Percentiles rank a stretch among this genome's conserved stretches.
phyloP scores from a whole-genome alignment of 1,140 invertebrate species.

The Diabrotica undecimpunctata region DNA sequence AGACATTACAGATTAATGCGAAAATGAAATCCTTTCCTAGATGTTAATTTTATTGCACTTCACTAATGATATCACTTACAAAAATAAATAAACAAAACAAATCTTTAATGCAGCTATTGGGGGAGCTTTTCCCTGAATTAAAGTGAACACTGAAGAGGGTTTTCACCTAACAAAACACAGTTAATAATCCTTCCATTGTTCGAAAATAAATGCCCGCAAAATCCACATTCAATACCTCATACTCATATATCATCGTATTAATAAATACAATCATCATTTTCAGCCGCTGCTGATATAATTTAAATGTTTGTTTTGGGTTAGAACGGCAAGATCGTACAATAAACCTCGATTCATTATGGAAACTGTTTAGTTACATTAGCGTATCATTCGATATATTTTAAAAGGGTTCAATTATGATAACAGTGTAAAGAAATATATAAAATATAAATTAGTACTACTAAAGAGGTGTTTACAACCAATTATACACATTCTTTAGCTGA shows the following conservation, averaged over 20 bases:
- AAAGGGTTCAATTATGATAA: too few relatives aligned
- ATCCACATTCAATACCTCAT: slow-evolving; percentile 31
- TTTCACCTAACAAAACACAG: slow-evolving; percentile 34
- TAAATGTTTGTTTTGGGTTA: slow-evolving; percentile 38
- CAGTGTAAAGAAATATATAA: too few relatives aligned
- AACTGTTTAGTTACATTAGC: neutral
- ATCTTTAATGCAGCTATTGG: neutral
- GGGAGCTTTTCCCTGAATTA: neutral
- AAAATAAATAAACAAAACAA: slow-evolving; percentile 6
- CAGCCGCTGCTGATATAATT: slow-evolving; percentile 35
- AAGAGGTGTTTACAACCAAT: too few relatives aligned
- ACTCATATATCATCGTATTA: slow-evolving; percentile 41
- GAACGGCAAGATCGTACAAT: neutral
- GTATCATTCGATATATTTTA: neutral
- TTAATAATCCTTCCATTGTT: slow-evolving; percentile 39
- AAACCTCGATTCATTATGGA: neutral
- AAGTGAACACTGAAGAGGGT: neutral
- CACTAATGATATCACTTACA: neutral
- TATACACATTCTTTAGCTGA: too few relatives aligned
- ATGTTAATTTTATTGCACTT: too few relatives aligned
- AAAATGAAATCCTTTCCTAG: too few relatives aligned
- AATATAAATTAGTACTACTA: too few relatives aligned
- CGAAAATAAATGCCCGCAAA: slow-evolving; percentile 28
- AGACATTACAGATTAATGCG: too few relatives aligned
- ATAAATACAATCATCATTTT: slow-evolving; percentile 36